Evolutionary conservation across 2,797 vertebrate species (phyloP).

Genomic region (Graptemys geographica): DNA sequence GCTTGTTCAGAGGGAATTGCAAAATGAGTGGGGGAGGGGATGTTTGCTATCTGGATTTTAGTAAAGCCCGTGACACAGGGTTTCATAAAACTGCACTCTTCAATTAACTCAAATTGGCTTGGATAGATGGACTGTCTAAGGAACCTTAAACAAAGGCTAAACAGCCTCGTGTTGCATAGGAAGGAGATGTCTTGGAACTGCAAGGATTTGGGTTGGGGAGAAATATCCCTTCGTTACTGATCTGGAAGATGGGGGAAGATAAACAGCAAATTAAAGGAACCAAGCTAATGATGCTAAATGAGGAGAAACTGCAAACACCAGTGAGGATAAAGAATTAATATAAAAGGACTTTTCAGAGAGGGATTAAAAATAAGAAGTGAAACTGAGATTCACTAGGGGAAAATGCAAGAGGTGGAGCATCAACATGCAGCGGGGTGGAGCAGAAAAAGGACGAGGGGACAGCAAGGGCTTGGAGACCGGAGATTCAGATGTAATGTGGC

Average conservation of each 20-base stretch:
- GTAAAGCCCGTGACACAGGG: rapidly evolving
- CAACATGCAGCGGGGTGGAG: too few species aligned
- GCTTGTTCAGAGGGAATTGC: neutral
- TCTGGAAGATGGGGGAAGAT: neutral
- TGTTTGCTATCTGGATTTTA: rapidly evolving
- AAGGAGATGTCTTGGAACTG: neutral
- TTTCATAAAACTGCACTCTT: neutral
- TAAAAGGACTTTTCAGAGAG: neutral
- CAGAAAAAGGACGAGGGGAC: neutral
- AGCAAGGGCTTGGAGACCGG: neutral
- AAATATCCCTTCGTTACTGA: neutral
- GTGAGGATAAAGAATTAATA: neutral
- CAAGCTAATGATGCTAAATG: neutral
- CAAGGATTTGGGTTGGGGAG: neutral
- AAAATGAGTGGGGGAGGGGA: neutral
- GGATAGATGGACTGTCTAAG: neutral
- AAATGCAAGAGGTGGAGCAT: neutral
- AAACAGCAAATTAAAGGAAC: neutral
- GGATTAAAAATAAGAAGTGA: neutral
- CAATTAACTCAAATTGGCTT: neutral
- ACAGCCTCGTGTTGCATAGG: neutral
- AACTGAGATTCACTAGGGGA: neutral
- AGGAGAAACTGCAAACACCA: neutral
- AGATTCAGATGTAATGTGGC: neutral
- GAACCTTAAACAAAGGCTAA: neutral